These are phyloP conservation scores for Popillia japonica DNA, from an alignment of 1,140 invertebrate genomes.

Conservation along the genomic window DNA sequence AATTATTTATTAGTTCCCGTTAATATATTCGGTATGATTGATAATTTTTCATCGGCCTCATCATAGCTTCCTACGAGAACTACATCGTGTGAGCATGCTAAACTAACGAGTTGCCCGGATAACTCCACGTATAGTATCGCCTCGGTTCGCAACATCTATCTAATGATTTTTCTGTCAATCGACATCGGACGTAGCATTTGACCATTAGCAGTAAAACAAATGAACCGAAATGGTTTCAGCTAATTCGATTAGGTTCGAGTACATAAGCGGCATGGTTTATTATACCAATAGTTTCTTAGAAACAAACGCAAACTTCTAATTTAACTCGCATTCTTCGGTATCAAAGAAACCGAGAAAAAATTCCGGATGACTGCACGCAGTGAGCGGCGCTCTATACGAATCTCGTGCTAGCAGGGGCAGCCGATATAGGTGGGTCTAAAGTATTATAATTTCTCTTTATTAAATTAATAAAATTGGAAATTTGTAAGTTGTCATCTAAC, in stretches of 20 bases:
- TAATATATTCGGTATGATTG: too few relatives aligned
- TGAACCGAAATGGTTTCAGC: constrained; percentile 25
- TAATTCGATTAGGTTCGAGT: constrained; percentile 25
- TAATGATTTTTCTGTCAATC: constrained; percentile 19
- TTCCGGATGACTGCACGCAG: constrained; percentile 31
- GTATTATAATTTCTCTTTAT: too few relatives aligned
- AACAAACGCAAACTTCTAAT: constrained; percentile 34
- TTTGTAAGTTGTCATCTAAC: too few relatives aligned
- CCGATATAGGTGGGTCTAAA: too few relatives aligned
- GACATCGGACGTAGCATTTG: constrained; percentile 21
- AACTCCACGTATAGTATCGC: not conserved
- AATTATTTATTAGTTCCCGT: too few relatives aligned
- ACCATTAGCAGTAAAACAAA: constrained; percentile 35
- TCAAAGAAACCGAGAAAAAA: constrained; percentile 35
- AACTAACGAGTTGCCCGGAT: not conserved
- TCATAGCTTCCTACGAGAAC: not conserved
- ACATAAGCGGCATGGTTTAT: constrained; percentile 31
- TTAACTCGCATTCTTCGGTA: constrained; percentile 33
- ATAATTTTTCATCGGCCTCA: not conserved
- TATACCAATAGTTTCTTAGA: constrained; percentile 30
- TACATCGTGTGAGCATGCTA: not conserved
- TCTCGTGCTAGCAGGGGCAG: not conserved
- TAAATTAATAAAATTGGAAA: too few relatives aligned
- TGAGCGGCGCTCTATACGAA: not conserved
- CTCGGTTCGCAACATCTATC: constrained; percentile 5